phyloP scores from a whole-genome alignment of 2,113 vertebrate species.

The Felis chaus region DNA sequence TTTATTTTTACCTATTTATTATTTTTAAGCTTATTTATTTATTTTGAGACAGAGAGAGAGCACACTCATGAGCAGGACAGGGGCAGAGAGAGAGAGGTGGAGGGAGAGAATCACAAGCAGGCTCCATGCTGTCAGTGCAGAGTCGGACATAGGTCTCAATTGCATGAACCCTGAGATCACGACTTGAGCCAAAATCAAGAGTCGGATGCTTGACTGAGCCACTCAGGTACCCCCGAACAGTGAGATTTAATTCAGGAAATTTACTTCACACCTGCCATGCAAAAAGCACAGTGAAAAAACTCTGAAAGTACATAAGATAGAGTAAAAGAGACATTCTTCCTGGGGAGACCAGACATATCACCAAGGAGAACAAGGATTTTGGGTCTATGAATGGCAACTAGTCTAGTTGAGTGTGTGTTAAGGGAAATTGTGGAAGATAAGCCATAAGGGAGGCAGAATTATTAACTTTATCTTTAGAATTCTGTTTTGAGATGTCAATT shows the following conservation, averaged over 20 bases:
- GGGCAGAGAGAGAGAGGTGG: too few relatives aligned
- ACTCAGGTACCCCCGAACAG: background rate
- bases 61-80: too few relatives aligned
- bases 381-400: background rate
- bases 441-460: background rate
- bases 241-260: background rate
- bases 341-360: background rate
- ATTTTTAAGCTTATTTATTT: too few relatives aligned
- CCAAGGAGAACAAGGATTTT: background rate
- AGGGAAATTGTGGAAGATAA: background rate
- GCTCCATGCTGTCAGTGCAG: too few relatives aligned
- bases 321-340: background rate
- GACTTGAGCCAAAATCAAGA: too few relatives aligned
- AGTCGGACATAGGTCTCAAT: too few relatives aligned
- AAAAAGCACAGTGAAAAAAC: background rate
- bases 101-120: too few relatives aligned
- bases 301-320: background rate
- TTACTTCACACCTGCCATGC: background rate
- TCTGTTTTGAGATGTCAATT: constrained; percentile 8
- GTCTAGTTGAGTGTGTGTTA: background rate
- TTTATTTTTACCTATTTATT: background rate
- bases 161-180: too few relatives aligned
- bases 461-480: constrained; percentile 1
- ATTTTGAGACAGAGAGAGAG: too few relatives aligned
- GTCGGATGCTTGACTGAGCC: too few relatives aligned